Base-by-base conservation (phyloP, 2,113 vertebrate genomes). In the Turdus rufiventris region DNA sequence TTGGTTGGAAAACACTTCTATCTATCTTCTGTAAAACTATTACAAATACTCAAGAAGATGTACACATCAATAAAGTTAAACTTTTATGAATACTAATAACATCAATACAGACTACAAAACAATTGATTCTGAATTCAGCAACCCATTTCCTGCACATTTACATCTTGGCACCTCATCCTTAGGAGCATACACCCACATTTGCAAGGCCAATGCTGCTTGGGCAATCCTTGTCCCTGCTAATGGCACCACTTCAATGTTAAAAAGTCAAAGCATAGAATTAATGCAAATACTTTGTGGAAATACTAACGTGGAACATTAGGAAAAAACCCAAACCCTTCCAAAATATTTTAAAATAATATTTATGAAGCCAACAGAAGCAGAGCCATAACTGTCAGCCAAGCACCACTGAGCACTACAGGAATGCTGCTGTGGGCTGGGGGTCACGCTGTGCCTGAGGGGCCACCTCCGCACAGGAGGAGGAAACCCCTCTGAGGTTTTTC, bases 131-230 rank as follows among this genome's bases (percentile, higher is more conserved):
- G 10, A 94, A 91, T 72, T 84, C 47, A 45, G 53, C 25, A 74
- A 71, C 16, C 43, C 19, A 48, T 72, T 75, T 78, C 36, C 86
- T 79, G 67, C 48, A 34, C 58, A 63, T 91, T 81, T 84, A 67
- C 47, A 76, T 50, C 61, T 78, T 66, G 50, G 36, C 42, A 26
- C 12, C 23, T 14, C 24, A 40, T 21, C 6, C 19, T 4, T 9
- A 18, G 0, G 40, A 33, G 34, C 10, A 24, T 14, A 45, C 9
- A 11, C 20, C 23, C 29, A 40, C 47, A 23, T 3, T 6, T 11
- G 3, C 18, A 19, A 0, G 47, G 31, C 47, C 50, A 38, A 2
- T 0, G 1, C 21, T 36, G 45, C 17, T 61, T 63, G 60, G 36
- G 36, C 51, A 85, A 18, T 11, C 63, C 60, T 31, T 36, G 48